phyloP scores from a whole-genome alignment of 2,113 vertebrate genomes.

The Oriolus oriolus region DNA sequence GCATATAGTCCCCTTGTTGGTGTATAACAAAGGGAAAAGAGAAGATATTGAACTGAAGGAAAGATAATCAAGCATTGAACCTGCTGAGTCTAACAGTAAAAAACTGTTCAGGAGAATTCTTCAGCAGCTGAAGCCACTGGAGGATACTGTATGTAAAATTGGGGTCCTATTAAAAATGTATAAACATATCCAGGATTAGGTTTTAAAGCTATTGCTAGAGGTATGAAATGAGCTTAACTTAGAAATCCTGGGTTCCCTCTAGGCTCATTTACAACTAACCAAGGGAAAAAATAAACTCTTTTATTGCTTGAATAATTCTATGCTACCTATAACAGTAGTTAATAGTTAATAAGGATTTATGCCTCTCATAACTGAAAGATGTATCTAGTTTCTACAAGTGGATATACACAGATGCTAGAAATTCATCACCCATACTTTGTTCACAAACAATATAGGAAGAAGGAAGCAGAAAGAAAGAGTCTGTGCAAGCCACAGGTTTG shows the following conservation, averaged over 20 bases:
- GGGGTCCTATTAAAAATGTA: conserved; percentile 65
- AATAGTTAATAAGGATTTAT: conserved; percentile 59
- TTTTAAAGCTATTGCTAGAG: conserved; percentile 29
- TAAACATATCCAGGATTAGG: conserved; percentile 56
- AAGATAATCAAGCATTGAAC: conserved; percentile 69
- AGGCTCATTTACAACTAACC: conserved; percentile 56
- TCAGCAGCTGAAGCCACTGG: conserved; percentile 46
- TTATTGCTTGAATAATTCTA: conserved; percentile 47
- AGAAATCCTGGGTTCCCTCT: conserved; percentile 57
- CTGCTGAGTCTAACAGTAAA: conserved; percentile 65
- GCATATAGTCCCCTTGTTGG: conserved; percentile 10
- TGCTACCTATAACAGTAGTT: conserved; percentile 18
- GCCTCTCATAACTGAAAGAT: conserved; percentile 14
- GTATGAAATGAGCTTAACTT: conserved; percentile 39
- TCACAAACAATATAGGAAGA: background rate
- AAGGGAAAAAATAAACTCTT: conserved; percentile 45
- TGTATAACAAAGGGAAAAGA: conserved; percentile 58
- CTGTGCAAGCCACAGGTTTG: background rate
- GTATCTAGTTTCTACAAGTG: background rate
- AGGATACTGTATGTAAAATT: conserved; percentile 53
- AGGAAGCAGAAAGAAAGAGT: background rate
- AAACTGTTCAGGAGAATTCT: conserved; percentile 59
- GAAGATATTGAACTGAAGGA: conserved; percentile 58
- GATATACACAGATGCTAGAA: background rate
- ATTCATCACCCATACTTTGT: background rate